Conservation (phyloP, 1,140 invertebrate genomes). For the Scaptomyza montana region DNA sequence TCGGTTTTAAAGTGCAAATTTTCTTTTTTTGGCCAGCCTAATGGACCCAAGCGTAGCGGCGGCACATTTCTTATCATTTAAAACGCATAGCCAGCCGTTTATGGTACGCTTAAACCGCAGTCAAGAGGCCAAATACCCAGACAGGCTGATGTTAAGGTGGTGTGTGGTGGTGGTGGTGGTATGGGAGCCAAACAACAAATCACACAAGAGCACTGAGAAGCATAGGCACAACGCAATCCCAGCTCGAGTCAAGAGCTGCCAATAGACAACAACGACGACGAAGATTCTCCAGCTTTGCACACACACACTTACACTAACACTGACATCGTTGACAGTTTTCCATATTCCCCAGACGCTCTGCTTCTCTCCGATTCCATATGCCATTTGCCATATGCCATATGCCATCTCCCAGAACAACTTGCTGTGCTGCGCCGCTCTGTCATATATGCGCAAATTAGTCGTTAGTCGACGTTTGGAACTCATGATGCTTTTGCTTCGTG, state of each 20-base stretch:
- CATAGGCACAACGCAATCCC: slow-evolving; percentile 68
- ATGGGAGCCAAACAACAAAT: slow-evolving; percentile 26
- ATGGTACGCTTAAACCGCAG: slow-evolving; percentile 59
- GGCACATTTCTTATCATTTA: slow-evolving; percentile 74
- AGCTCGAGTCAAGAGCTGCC: slow-evolving; percentile 57
- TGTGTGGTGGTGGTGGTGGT: not conserved
- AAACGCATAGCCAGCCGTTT: slow-evolving; percentile 66
- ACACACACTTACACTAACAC: not conserved
- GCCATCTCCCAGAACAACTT: slow-evolving; percentile 42
- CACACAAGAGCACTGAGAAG: slow-evolving; percentile 55
- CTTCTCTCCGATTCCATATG: not conserved
- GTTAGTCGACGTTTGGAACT: slow-evolving; percentile 66
- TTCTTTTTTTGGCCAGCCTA: slow-evolving; percentile 1
- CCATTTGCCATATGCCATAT: slow-evolving; percentile 19
- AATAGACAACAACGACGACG: slow-evolving; percentile 30
- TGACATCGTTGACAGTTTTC: slow-evolving; percentile 55
- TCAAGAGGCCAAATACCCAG: slow-evolving; percentile 34
- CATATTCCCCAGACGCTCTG: not conserved
- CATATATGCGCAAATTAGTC: slow-evolving; percentile 81
- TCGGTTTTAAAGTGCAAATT: slow-evolving; percentile 45
- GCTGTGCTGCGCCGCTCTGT: slow-evolving; percentile 53
- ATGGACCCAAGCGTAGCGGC: slow-evolving; percentile 30
- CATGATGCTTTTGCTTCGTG: slow-evolving; percentile 39
- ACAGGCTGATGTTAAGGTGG: not conserved
- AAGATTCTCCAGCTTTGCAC: too few relatives aligned